Percentiles rank a stretch among this genome's conserved stretches.
These are phyloP conservation scores for Elysia chlorotica DNA, from an alignment of 1,140 invertebrate genomes.

Conservation along the genomic window DNA sequence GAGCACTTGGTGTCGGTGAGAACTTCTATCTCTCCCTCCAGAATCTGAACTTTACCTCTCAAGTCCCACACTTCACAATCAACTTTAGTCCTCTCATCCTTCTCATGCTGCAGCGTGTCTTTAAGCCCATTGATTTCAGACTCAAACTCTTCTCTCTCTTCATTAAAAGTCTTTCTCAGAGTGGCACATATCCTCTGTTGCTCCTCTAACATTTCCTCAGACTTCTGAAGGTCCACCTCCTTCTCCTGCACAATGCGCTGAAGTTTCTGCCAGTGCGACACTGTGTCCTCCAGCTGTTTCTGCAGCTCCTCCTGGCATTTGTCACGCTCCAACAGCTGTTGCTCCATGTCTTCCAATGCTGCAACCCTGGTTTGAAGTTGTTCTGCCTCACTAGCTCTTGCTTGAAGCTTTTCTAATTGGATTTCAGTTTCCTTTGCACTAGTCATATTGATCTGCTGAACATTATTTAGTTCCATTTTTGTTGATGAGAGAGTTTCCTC, in stretches of 20 bases:
- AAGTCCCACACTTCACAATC: not conserved
- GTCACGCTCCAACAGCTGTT: not conserved
- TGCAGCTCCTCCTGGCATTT: conserved; percentile 1
- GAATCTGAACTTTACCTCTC: not conserved
- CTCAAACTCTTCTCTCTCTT: not conserved
- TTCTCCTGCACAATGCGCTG: conserved; percentile 23
- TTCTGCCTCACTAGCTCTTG: not conserved
- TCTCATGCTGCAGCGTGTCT: not conserved
- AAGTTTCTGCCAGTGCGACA: conserved; percentile 12
- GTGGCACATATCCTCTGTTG: conserved; percentile 9
- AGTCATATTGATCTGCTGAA: no score
- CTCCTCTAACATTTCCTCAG: conserved; percentile 10
- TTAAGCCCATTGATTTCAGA: not conserved
- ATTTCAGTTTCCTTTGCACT: no score
- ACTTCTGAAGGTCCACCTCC: conserved; percentile 16
- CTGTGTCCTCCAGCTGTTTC: conserved; percentile 15
- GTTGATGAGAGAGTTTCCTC: no score
- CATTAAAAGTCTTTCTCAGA: not conserved
- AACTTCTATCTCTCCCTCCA: not conserved
- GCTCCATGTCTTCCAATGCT: conserved; percentile 1
- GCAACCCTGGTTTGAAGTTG: not conserved
- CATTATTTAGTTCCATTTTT: no score
- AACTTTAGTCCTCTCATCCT: not conserved
- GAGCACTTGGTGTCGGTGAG: not conserved
- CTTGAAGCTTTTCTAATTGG: no score